phyloP scores from a whole-genome alignment of 2,113 vertebrate species.

The Nestor notabilis region DNA sequence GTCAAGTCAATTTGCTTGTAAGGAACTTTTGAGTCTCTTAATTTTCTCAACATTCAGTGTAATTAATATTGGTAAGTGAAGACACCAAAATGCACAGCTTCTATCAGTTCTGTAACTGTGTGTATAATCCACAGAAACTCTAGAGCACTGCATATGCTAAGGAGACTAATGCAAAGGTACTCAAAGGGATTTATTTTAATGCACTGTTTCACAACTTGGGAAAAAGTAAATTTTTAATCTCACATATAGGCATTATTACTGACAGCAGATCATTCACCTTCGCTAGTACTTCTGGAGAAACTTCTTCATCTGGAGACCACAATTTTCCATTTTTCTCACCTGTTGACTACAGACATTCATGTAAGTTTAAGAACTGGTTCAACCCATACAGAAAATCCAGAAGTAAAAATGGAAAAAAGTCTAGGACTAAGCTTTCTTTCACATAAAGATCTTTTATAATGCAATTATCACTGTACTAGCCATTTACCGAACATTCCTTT shows the following conservation, averaged over 20 bases:
- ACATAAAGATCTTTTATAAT: neutral
- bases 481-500: neutral
- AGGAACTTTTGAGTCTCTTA: neutral
- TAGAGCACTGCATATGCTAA: neutral
- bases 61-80: neutral
- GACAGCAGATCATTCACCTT: conserved; percentile 79
- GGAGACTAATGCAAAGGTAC: neutral
- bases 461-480: neutral
- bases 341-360: conserved; percentile 83
- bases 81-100: neutral
- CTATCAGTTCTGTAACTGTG: neutral
- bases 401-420: neutral
- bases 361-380: conserved; percentile 41
- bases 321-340: conserved; percentile 98
- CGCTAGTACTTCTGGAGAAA: conserved; percentile 95
- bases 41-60: neutral
- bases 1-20: neutral
- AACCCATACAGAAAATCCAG: neutral
- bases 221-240: neutral
- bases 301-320: conserved; percentile 96
- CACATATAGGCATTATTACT: neutral
- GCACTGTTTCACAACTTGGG: neutral
- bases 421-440: neutral
- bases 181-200: neutral
- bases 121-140: neutral